phyloP scores from a whole-genome alignment of 2,888 invertebrate genomes.

The Acanthoscelides obtectus region DNA sequence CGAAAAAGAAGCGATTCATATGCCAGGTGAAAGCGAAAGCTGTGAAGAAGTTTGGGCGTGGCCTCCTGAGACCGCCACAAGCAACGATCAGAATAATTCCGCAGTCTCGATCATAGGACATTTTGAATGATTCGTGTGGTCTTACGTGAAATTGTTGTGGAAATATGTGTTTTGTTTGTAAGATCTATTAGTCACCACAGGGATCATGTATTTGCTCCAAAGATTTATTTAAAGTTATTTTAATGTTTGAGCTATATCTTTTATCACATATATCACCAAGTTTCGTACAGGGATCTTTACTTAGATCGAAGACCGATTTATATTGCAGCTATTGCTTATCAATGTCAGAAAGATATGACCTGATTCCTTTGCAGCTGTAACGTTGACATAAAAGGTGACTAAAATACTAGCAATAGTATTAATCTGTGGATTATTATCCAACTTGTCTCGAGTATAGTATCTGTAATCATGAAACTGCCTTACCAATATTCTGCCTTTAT shows the following conservation, averaged over 20 bases:
- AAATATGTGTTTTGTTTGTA: not conserved
- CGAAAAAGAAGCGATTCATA: constrained; percentile 58
- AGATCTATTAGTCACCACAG: not conserved
- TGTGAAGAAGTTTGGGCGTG: constrained; percentile 23
- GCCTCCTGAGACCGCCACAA: constrained; percentile 16
- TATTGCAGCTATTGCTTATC: too few species aligned
- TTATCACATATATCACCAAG: too few species aligned
- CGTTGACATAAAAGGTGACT: too few species aligned
- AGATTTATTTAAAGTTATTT: too few species aligned
- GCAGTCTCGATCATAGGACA: not conserved
- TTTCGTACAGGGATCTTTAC: too few species aligned
- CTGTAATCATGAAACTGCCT: not conserved
- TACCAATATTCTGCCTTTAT: not conserved
- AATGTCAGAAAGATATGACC: too few species aligned
- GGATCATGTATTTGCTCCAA: not conserved
- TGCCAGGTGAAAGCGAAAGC: constrained; percentile 53
- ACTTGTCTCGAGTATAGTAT: not conserved
- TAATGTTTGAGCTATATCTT: too few species aligned
- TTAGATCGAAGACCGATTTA: too few species aligned
- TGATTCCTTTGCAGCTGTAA: too few species aligned
- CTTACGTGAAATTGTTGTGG: not conserved
- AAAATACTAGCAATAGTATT: too few species aligned
- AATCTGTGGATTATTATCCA: too few species aligned
- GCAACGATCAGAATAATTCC: constrained; percentile 12
- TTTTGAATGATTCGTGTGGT: not conserved